Evolutionary conservation across 1,140 invertebrate species (phyloP), one percentile per base, ranked within the genome.

Genomic region (Danaus plexippus): DNA sequence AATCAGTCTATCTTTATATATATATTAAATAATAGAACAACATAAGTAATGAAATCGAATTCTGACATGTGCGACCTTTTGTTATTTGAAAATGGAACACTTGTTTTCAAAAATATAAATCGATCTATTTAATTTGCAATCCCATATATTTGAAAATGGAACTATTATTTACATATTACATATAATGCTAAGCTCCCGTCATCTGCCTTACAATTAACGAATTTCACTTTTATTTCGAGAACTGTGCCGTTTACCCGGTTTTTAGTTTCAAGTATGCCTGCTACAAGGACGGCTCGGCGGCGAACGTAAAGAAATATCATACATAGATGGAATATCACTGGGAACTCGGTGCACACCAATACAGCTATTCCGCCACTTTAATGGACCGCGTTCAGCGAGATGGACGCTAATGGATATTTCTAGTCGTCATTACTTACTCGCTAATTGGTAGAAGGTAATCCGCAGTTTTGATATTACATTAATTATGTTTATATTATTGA

Each of bases 341-440:
- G 67, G 80, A 74, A 72, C 71, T 67, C 69, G 68, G 75, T 73
- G 67, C 66, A 67, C 64, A 65, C 66, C 66, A 62, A 72, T 76
- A 80, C 75, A 77, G 70, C 77, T 80, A 81, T 77, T 79, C 77
- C 64, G 65, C 71, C 75, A 80, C 73, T 77, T 63, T 57, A 54
- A 57, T 55, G 75, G 77, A 78, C 47, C 59, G 67, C 54, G 61
- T 80, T 15, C 9, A 22, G 10, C 52, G 41, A 51, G 41, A 41
- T 51, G 22, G 32, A 32, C n/a, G 18, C 15, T 45, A 53, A 53
- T 53, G 52, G 42, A 46, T 9, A 43, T 45, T 11, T 45, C 51
- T 45, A 11, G 43, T 53, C 15, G 9, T 13, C 52, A 45, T 32
- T 32, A 32, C 22, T 32, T 32, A 32, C 22, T 7, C 22, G 22